Conservation (phyloP, 2,113 vertebrate species). For the Eclectus roratus region DNA sequence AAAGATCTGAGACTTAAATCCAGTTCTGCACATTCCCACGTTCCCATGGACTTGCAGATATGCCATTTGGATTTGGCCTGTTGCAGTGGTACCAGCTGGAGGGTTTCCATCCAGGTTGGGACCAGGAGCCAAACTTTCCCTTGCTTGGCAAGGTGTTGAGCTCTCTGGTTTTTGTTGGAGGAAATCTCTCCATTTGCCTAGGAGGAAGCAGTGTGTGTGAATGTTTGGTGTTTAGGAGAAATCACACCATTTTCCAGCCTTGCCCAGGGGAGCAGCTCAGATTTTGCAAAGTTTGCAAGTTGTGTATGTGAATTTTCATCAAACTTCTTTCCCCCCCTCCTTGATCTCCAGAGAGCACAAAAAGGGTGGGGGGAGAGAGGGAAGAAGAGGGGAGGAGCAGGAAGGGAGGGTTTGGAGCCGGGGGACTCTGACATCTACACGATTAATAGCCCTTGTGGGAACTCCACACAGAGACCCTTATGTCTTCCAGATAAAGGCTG, state of each 20-base stretch:
- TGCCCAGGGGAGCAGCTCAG: slow-evolving; percentile 14
- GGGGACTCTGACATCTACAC: slow-evolving; percentile 31
- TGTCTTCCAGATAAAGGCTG: slow-evolving; percentile 53
- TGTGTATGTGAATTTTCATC: neutral
- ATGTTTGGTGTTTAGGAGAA: neutral
- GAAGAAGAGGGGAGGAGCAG: neutral
- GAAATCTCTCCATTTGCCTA: neutral
- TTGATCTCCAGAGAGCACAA: neutral
- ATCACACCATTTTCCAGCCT: neutral
- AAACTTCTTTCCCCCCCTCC: neutral
- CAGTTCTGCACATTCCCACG: neutral
- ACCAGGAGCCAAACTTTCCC: neutral
- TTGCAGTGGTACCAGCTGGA: neutral
- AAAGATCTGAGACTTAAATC: neutral
- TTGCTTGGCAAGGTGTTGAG: neutral
- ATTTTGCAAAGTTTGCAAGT: slow-evolving; percentile 15
- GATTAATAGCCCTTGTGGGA: slow-evolving; percentile 21
- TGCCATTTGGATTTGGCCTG: neutral
- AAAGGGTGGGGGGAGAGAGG: neutral
- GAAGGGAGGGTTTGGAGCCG: slow-evolving; percentile 11
- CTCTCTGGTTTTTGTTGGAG: neutral
- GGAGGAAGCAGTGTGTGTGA: neutral
- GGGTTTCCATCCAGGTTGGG: neutral
- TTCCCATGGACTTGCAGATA: neutral
- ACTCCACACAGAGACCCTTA: slow-evolving; percentile 12